Evolutionary conservation across 2,797 vertebrate species (phyloP), one percentile per base, ranked within the genome.

Genomic region (Erithacus rubecula): DNA sequence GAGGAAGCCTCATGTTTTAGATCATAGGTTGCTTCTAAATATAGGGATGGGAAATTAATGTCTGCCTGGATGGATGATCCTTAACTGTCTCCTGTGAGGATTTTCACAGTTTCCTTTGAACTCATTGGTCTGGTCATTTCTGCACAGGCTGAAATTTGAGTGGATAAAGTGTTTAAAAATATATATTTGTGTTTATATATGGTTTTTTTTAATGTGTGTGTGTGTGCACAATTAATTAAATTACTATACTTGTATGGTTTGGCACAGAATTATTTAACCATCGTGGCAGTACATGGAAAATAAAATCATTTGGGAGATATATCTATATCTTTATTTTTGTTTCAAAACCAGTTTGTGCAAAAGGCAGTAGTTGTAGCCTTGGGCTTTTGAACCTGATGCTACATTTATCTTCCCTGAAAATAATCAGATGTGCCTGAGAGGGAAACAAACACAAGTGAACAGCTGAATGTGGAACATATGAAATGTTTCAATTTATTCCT

Each of bases 1-100:
- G 79, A 91, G 85, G 91, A 96, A 76, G 30, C 30, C 82, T 86
- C 30, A 24, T 75, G 56, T 10, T 91, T 80, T 83, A 92, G 84
- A 83, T 75, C 68, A 43, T 12, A 51, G 69, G 39, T 37, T 0
- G 5, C 51, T 90, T 81, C 87, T 91, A 91, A 95, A 81, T 90
- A 69, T 43, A 92, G 84, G 47, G 39, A 39, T 81, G 5, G 63
- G 90, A 90, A 95, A 88, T 83, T 2, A 88, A 90, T 60, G 65
- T 76, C 62, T 92, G 51, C 55, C 55, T 83, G 65, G 58, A 21
- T 47, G 70, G 82, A 72, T 81, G 37, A 63, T 75, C 21, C 53
- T 64, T 20, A 83, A 22, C 58, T 81, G 62, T 27, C 79, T 88
- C 55, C 76, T 83, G 36, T 58, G 65, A 89, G 65, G 58, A 22